Conservation (phyloP, 2,888 invertebrate species). For the Brenthis hecate region DNA sequence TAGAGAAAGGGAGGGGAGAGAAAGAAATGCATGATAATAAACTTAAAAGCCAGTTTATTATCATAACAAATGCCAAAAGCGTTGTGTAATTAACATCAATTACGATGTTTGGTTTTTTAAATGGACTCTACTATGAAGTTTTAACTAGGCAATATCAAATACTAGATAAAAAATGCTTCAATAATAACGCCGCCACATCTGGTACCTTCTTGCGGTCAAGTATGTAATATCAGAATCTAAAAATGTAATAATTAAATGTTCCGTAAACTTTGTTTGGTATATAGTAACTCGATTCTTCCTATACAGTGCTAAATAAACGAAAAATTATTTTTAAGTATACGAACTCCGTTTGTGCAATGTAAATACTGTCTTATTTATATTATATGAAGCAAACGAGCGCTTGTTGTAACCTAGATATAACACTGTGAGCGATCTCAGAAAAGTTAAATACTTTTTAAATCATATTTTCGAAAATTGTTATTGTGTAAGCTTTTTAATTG, state of each 20-base stretch:
- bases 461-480: slow-evolving; percentile 7
- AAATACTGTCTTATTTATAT: slow-evolving; percentile 57
- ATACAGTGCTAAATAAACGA: slow-evolving; percentile 58
- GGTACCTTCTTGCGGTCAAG: neutral
- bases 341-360: slow-evolving; percentile 61
- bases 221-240: slow-evolving; percentile 4
- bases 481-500: slow-evolving; percentile 9
- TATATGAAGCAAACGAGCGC: slow-evolving; percentile 31
- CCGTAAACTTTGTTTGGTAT: slow-evolving; percentile 34
- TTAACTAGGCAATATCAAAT: neutral
- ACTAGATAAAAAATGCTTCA: neutral
- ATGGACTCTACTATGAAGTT: neutral
- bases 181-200: slow-evolving; percentile 6
- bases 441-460: slow-evolving; percentile 2
- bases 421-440: slow-evolving; percentile 14
- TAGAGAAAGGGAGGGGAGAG: no score
- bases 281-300: slow-evolving; percentile 56
- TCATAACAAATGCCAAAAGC: no score
- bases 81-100: no score
- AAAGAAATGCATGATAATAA: no score
- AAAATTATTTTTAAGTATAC: slow-evolving; percentile 43
- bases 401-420: slow-evolving; percentile 27
- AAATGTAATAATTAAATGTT: slow-evolving; percentile 5
- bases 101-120: neutral
- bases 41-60: no score